Evolutionary conservation across 2,888 invertebrate genomes (phyloP).

Genomic region (Galeopsomyia nigrocyanea): DNA sequence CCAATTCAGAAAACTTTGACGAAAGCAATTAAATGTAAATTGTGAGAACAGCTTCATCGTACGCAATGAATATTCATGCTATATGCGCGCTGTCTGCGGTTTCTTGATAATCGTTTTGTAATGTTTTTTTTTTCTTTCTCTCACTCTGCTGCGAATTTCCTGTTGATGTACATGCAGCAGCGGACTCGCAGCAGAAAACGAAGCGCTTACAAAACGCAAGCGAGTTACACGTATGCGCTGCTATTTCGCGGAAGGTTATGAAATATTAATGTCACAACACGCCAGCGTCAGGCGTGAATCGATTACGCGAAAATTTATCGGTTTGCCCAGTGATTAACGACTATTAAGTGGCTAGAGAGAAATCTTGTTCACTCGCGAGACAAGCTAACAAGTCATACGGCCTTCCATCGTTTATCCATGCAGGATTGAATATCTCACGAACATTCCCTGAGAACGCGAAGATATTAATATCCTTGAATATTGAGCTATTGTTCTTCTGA

Average conservation of each 20-base stretch:
- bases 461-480: constrained; percentile 13
- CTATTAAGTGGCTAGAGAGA: constrained; percentile 21
- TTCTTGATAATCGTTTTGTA: constrained; percentile 40
- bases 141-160: constrained; percentile 4
- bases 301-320: constrained; percentile 55
- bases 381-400: constrained; percentile 10
- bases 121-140: constrained; percentile 23
- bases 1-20: constrained; percentile 33
- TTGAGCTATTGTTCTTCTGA: not conserved
- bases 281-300: constrained; percentile 50
- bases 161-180: constrained; percentile 9
- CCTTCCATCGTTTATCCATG: constrained; percentile 10
- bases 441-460: constrained; percentile 3
- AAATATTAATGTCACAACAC: constrained; percentile 54
- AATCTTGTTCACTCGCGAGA: constrained; percentile 6
- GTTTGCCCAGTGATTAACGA: constrained; percentile 51
- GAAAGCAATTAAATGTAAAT: constrained; percentile 45
- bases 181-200: no score
- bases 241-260: constrained; percentile 50
- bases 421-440: constrained; percentile 7
- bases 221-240: no score
- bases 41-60: constrained; percentile 34
- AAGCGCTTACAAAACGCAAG: constrained; percentile 1
- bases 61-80: constrained; percentile 37
- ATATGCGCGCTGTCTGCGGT: constrained; percentile 15